Conservation (phyloP, 2,113 vertebrate genomes). For the Sakesphorus luctuosus region DNA sequence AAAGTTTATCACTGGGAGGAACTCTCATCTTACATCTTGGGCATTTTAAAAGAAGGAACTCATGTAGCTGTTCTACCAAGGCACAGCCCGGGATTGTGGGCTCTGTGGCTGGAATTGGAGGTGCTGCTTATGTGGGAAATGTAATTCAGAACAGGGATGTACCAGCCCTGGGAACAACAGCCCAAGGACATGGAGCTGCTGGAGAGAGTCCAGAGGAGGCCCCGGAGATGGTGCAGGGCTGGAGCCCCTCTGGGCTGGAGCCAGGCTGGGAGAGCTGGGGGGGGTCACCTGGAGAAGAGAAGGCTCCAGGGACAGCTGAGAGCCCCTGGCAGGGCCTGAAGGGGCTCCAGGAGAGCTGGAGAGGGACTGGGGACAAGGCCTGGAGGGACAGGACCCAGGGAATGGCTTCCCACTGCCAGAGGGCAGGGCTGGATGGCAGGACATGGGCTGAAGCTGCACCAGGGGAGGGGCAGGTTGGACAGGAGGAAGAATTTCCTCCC, state of each 20-base stretch:
- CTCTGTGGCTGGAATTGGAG: rapidly evolving
- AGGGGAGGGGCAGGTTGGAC: too few species aligned
- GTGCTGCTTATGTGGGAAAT: background rate
- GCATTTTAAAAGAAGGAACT: background rate
- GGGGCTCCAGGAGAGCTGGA: too few species aligned
- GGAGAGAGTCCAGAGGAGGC: background rate
- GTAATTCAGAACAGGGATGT: background rate
- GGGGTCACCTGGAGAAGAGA: background rate
- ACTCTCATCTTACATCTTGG: background rate
- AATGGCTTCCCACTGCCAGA: too few species aligned
- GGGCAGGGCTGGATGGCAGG: too few species aligned
- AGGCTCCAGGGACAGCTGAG: too few species aligned
- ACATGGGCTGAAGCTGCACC: too few species aligned
- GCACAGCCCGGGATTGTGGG: rapidly evolving
- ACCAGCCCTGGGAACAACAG: background rate
- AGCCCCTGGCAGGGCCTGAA: too few species aligned
- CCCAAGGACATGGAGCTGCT: background rate
- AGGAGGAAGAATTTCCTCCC: too few species aligned
- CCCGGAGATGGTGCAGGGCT: background rate
- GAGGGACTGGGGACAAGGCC: too few species aligned
- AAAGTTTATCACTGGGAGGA: background rate
- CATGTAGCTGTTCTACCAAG: rapidly evolving
- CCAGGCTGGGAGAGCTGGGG: background rate
- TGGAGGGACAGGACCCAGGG: too few species aligned
- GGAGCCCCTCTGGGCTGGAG: background rate